These are phyloP conservation scores for Acanthurus tractus DNA, from an alignment of 2,797 vertebrate genomes.

Conservation along the genomic window DNA sequence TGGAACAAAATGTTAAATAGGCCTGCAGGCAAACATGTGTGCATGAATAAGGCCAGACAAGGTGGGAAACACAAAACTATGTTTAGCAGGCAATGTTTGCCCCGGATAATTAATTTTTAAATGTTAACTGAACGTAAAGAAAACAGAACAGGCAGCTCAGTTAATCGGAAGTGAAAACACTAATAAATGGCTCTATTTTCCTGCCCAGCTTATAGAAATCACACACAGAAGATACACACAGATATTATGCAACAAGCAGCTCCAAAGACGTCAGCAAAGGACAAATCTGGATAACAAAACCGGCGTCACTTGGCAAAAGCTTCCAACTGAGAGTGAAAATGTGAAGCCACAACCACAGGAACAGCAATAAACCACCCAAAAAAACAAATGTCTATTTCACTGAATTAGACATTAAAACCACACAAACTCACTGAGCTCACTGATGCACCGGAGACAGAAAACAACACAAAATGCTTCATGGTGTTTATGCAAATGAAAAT, in stretches of 20 bases:
- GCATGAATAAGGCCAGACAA: too few relatives aligned
- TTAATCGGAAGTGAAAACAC: slow-evolving; percentile 36
- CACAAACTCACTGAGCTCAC: slow-evolving; percentile 18
- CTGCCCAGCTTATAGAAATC: not conserved
- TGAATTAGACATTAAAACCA: slow-evolving; percentile 44
- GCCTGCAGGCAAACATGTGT: too few relatives aligned
- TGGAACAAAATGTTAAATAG: too few relatives aligned
- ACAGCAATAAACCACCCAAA: slow-evolving; percentile 9
- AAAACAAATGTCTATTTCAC: slow-evolving; percentile 32
- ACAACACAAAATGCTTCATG: not conserved
- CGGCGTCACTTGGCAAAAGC: not conserved
- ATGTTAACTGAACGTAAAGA: slow-evolving; percentile 36
- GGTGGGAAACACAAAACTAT: not conserved
- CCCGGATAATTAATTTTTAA: slow-evolving; percentile 10
- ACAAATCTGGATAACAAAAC: slow-evolving; percentile 18
- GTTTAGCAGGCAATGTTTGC: not conserved
- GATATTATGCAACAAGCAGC: slow-evolving; percentile 3
- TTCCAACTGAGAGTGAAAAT: slow-evolving; percentile 26
- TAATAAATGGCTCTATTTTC: not conserved
- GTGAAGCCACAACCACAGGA: slow-evolving; percentile 1
- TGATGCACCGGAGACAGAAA: slow-evolving; percentile 5
- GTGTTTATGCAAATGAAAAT: not conserved
- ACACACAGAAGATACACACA: not conserved
- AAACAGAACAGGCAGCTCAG: not conserved
- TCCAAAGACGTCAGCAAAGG: not conserved